These are phyloP conservation scores for Ichneumoninae sp. DNA, from an alignment of 2,888 invertebrate species.

Conservation along the genomic window DNA sequence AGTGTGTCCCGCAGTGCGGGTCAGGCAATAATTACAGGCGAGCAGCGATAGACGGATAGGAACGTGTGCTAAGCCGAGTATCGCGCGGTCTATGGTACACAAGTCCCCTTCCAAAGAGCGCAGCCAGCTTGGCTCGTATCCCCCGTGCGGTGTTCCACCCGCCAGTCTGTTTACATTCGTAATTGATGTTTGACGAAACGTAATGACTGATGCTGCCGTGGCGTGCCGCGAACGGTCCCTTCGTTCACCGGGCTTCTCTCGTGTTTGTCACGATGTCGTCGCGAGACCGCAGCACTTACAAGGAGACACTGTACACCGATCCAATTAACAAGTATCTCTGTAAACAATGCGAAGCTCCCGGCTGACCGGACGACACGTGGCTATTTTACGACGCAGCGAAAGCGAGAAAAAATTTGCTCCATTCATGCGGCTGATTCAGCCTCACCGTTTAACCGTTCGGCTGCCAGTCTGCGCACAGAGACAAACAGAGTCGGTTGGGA, in stretches of 20 bases:
- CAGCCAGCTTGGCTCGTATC: conserved; percentile 25
- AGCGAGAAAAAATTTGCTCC: background rate
- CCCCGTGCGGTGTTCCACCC: conserved; percentile 32
- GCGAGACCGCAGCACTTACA: conserved; percentile 5
- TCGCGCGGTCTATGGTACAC: conserved; percentile 23
- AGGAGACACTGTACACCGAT: conserved; percentile 10
- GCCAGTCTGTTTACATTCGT: conserved; percentile 75
- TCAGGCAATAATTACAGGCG: conserved; percentile 69
- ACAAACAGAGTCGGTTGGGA: background rate
- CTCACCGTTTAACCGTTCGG: background rate
- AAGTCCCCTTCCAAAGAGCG: conserved; percentile 27
- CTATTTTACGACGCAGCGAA: background rate
- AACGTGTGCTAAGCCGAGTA: conserved; percentile 44
- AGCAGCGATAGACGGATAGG: conserved; percentile 12
- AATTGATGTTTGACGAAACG: conserved; percentile 78
- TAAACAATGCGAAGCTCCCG: conserved; percentile 18
- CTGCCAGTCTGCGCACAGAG: background rate
- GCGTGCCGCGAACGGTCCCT: conserved; percentile 1
- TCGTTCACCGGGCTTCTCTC: conserved; percentile 3
- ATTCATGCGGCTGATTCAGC: background rate
- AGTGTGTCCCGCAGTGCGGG: conserved; percentile 66
- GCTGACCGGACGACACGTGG: background rate
- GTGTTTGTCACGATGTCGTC: conserved; percentile 46
- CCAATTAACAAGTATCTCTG: conserved; percentile 44
- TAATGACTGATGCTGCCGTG: conserved; percentile 51